Evolutionary conservation across 92 coral and sea anemone species (phyloP), one percentile per base, ranked within the genome.

Genomic region (Porites evermanni): DNA sequence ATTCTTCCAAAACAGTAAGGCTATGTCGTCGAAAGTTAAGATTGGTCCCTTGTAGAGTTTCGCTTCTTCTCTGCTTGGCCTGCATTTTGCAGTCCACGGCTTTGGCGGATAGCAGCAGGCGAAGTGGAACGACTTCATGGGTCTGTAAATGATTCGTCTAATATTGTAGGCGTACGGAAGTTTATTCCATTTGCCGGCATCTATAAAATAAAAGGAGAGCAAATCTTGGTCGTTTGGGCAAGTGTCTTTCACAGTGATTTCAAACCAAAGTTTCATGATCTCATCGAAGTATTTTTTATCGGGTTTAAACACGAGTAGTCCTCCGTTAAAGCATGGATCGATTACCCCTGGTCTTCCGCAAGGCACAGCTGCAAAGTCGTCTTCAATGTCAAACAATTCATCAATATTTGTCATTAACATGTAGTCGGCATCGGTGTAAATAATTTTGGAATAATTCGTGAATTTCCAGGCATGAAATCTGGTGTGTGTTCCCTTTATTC

Each of bases 241-340:
- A 17, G 64, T 59, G 64, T 71, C 12, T 76, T 65, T 20, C 47
- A 38, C 5, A 4, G 47, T 38, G 47, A 38, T 38, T 38, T 38
- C 47, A 38, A 38, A 38, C 47, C 47, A 38, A 38, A 38, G 47
- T 38, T 38, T 38, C 47, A 38, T 38, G 47, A 38, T 38, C 47
- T 38, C 86, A 53, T 16, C 26, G 12, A 10, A 17, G 59, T 10
- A 61, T 77, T 56, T 86, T 12, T 60, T 47, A 21, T 91, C 67
- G 13, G 81, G 72, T 65, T 67, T 78, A 38, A 53, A 59, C 70
- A 79, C 51, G 67, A 63, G 10, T 12, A 93, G 79, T 21, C 96
- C 96, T 9, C 94, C 96, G 79, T 93, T 93, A 65, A 93, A 93
- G 72, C 96, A 93, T 14, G 92, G 96, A 53, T 93, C 88, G 26